Conservation (phyloP, 2,113 vertebrate species). For the Suricata suricatta region DNA sequence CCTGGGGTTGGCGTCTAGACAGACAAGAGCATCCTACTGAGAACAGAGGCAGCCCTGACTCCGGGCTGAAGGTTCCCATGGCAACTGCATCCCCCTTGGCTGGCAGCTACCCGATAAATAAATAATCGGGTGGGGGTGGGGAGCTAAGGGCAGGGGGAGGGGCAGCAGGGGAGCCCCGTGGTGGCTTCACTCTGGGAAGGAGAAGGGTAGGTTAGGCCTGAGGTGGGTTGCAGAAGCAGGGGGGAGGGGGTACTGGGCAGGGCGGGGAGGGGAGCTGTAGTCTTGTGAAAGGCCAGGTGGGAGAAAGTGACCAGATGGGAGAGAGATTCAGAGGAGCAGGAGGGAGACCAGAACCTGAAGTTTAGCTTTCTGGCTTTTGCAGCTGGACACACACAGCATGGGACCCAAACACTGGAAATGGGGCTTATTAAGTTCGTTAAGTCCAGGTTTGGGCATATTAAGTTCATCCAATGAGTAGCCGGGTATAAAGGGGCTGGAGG, state of each 20-base stretch:
- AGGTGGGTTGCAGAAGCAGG: neutral
- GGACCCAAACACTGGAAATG: neutral
- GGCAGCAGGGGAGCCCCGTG: neutral
- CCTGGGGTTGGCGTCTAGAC: constrained; percentile 74
- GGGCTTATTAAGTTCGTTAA: neutral
- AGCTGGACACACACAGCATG: neutral
- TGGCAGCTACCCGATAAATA: constrained; percentile 69
- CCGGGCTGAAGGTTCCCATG: constrained; percentile 80
- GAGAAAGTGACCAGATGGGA: neutral
- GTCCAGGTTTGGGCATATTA: neutral
- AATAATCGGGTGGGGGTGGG: constrained; percentile 75
- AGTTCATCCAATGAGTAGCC: neutral
- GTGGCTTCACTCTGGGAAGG: neutral
- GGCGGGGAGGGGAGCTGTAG: fast-evolving
- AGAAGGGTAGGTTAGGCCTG: neutral
- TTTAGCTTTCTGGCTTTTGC: neutral
- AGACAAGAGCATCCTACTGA: constrained; percentile 75
- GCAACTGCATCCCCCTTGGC: constrained; percentile 77
- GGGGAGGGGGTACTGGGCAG: too few relatives aligned
- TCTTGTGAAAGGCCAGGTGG: neutral
- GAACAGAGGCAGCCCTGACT: constrained; percentile 76
- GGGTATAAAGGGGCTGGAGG: neutral
- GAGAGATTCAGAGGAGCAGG: neutral
- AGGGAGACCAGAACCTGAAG: neutral
- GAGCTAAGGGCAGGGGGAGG: constrained; percentile 3